These are phyloP conservation scores for Helicoverpa zea DNA, from an alignment of 1,140 invertebrate species.

Conservation along the genomic window DNA sequence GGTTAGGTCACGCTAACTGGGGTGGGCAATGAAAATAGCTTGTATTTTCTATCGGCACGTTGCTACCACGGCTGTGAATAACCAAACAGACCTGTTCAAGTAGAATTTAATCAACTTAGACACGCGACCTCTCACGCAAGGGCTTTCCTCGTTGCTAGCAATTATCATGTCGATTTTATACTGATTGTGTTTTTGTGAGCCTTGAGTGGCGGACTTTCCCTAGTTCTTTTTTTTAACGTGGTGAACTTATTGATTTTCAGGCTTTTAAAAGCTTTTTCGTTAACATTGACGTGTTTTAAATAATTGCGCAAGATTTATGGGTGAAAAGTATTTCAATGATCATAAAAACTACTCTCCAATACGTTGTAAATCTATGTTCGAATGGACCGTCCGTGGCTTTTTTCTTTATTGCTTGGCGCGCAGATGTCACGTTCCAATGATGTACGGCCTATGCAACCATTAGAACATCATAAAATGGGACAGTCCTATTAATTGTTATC, in stretches of 20 bases:
- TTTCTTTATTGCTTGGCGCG: conserved; percentile 37
- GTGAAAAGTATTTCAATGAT: conserved; percentile 25
- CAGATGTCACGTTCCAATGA: conserved; percentile 30
- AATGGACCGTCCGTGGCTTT: conserved; percentile 34
- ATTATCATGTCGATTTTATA: conserved; percentile 51
- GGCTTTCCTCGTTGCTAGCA: conserved; percentile 43
- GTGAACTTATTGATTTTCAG: conserved; percentile 30
- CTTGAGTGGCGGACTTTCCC: conserved; percentile 23
- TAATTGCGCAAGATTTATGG: conserved; percentile 9
- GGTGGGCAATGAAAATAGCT: conserved; percentile 44
- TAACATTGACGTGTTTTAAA: neutral
- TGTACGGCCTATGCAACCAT: conserved; percentile 27
- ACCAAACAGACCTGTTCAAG: conserved; percentile 51
- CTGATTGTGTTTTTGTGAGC: conserved; percentile 48
- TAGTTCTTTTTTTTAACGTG: conserved; percentile 20
- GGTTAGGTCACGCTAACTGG: conserved; percentile 36
- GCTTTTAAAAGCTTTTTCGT: neutral
- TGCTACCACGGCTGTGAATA: conserved; percentile 49
- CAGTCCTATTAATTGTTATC: conserved; percentile 6
- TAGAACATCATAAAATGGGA: conserved; percentile 43
- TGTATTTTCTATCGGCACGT: conserved; percentile 50
- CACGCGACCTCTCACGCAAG: conserved; percentile 51
- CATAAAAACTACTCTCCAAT: conserved; percentile 14
- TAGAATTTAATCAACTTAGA: conserved; percentile 52
- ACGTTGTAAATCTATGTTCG: conserved; percentile 38